Evolutionary conservation across 2,888 invertebrate genomes (phyloP).

Genomic region (Cosmia pyralina): DNA sequence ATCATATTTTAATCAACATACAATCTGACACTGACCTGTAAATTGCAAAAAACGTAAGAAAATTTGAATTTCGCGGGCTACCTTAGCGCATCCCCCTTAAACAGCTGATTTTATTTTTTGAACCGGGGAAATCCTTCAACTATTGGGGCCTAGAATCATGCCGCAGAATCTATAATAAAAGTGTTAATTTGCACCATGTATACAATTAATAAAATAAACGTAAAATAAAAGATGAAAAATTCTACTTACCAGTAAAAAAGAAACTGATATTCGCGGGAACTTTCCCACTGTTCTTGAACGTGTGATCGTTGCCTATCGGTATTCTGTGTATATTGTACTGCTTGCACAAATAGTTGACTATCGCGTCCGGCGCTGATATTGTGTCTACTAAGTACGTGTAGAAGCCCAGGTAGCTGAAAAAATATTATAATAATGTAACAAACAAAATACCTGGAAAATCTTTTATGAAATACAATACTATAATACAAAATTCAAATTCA

Average conservation of each 20-base stretch:
- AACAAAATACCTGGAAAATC: too few species aligned
- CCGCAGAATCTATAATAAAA: not conserved
- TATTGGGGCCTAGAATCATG: not conserved
- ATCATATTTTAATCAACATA: too few species aligned
- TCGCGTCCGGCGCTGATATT: conserved; percentile 92
- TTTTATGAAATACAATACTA: too few species aligned
- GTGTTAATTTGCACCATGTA: not conserved
- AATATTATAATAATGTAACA: not conserved
- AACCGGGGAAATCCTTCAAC: too few species aligned
- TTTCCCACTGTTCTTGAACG: conserved; percentile 90
- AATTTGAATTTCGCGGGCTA: too few species aligned
- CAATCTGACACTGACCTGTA: too few species aligned
- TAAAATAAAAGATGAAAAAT: too few species aligned
- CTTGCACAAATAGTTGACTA: conserved; percentile 92
- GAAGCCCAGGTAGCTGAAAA: conserved; percentile 91
- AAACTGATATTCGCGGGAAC: conserved; percentile 90
- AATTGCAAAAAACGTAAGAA: too few species aligned
- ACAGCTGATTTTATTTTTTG: too few species aligned
- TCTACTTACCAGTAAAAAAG: conserved; percentile 92
- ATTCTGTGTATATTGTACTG: conserved; percentile 92
- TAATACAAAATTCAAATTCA: too few species aligned
- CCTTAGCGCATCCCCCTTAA: too few species aligned
- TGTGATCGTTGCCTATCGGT: conserved; percentile 92
- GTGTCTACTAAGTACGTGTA: conserved; percentile 92
- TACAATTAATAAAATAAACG: not conserved